Evolutionary conservation across 2,797 vertebrate genomes (phyloP).

Genomic region (Sebastes vulpes): DNA sequence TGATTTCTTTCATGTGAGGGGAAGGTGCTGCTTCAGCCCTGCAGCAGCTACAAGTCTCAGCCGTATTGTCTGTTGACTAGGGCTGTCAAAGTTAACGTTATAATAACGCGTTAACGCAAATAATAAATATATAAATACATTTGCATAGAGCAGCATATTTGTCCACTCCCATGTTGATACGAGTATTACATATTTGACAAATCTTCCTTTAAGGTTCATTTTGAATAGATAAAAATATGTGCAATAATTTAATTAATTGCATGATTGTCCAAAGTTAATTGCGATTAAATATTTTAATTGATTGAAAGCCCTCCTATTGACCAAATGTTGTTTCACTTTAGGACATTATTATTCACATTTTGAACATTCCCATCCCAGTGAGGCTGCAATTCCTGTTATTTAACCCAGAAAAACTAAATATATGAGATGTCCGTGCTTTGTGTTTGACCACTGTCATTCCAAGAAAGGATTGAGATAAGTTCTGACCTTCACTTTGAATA

Average conservation of each 20-base stretch:
- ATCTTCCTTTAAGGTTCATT: too few species aligned
- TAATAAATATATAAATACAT: too few species aligned
- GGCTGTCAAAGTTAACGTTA: too few species aligned
- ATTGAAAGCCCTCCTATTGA: background rate
- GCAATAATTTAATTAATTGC: too few species aligned
- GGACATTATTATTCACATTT: background rate
- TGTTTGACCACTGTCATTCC: background rate
- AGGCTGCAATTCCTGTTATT: background rate
- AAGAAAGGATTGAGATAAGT: background rate
- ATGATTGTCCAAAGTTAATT: too few species aligned
- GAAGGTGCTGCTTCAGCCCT: background rate
- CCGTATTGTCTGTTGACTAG: background rate
- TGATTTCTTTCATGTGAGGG: constrained; percentile 12
- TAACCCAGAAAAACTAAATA: background rate
- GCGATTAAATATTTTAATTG: too few species aligned
- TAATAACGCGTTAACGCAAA: too few species aligned
- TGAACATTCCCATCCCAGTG: background rate
- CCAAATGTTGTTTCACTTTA: background rate
- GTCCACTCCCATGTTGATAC: too few species aligned
- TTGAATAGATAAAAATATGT: too few species aligned
- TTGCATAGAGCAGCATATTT: too few species aligned
- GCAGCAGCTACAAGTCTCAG: background rate
- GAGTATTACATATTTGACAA: too few species aligned
- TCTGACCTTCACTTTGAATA: constrained; percentile 57
- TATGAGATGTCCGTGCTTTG: background rate